Conservation (phyloP, 2,888 invertebrate genomes). For the Morinoia aosen region DNA sequence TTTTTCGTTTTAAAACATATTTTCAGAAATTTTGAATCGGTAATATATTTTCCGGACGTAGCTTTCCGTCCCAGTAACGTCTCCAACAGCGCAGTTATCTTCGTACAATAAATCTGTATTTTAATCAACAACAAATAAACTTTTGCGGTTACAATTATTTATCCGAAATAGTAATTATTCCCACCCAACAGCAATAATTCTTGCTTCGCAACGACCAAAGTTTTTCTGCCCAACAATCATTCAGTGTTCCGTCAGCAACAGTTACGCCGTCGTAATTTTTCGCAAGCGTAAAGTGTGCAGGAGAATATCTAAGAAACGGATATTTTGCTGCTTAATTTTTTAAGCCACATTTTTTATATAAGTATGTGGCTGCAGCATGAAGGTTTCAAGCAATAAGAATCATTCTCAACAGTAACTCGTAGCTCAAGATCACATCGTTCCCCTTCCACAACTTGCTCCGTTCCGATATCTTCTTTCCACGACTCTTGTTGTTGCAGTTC, state of each 20-base stretch:
- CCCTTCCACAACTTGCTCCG: background rate
- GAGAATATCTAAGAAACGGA: too few relatives aligned
- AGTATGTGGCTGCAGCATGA: too few relatives aligned
- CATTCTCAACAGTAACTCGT: background rate
- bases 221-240: background rate
- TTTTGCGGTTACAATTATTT: background rate
- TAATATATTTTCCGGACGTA: background rate
- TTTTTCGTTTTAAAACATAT: background rate
- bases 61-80: background rate
- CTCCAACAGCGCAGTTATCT: background rate
- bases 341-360: too few relatives aligned
- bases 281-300: too few relatives aligned
- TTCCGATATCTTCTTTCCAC: background rate
- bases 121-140: background rate
- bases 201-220: background rate
- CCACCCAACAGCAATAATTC: background rate
- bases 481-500: background rate
- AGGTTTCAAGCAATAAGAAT: too few relatives aligned
- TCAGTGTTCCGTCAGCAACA: background rate
- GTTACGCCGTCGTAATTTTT: background rate
- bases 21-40: background rate
- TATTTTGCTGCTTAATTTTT: too few relatives aligned
- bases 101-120: background rate
- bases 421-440: background rate
- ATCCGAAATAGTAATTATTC: background rate